Percentiles rank a stretch among this genome's conserved stretches.
These are phyloP conservation scores for Phrynosoma platyrhinos DNA, from an alignment of 2,113 vertebrate species.

Conservation along the genomic window DNA sequence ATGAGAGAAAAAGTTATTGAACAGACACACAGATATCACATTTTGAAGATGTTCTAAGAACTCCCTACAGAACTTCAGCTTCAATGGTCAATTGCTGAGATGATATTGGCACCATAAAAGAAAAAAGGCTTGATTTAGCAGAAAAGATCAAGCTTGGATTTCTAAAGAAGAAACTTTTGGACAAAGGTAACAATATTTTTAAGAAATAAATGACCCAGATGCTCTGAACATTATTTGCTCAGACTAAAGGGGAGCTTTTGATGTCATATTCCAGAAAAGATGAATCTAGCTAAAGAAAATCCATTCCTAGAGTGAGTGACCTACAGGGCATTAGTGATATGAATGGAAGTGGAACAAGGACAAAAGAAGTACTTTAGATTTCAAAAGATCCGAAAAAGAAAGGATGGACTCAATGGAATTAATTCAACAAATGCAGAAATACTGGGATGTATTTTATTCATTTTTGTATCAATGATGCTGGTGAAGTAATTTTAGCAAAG, in stretches of 20 bases:
- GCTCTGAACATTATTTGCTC: constrained; percentile 23
- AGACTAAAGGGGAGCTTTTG: not conserved
- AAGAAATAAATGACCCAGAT: constrained; percentile 30
- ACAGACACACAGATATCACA: not conserved
- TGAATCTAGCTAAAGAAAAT: constrained; percentile 2
- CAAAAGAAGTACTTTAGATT: not conserved
- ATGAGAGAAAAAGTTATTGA: not conserved
- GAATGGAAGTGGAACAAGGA: constrained; percentile 2
- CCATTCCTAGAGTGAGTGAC: not conserved
- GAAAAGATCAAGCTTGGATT: constrained; percentile 14
- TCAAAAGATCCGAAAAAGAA: not conserved
- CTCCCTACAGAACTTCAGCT: not conserved
- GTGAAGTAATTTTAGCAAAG: constrained; percentile 21
- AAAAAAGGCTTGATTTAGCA: constrained; percentile 9
- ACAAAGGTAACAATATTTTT: constrained; percentile 28
- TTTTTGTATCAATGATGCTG: not conserved
- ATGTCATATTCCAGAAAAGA: constrained; percentile 19
- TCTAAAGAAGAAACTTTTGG: constrained; percentile 24
- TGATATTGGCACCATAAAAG: not conserved
- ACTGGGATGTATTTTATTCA: constrained; percentile 26
- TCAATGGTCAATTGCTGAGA: not conserved
- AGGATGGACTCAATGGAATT: constrained; percentile 3
- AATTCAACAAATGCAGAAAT: constrained; percentile 8
- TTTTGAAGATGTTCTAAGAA: not conserved
- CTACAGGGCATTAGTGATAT: constrained; percentile 4